phyloP scores from a whole-genome alignment of 2,113 vertebrate species.

The Crotophaga sulcirostris region DNA sequence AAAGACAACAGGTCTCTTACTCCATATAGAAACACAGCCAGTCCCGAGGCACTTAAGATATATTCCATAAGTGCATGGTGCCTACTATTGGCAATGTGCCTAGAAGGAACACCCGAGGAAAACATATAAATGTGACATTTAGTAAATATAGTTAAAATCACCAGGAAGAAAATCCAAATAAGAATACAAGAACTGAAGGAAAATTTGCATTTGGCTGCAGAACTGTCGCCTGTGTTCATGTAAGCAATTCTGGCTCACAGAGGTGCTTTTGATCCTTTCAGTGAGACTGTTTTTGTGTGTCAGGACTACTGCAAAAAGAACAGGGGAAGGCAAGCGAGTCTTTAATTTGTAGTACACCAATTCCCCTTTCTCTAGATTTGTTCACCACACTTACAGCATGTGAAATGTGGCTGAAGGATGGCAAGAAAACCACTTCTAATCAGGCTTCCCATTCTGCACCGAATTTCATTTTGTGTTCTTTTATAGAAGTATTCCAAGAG shows the following conservation, averaged over 20 bases:
- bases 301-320: background rate
- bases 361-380: background rate
- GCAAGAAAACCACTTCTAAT: background rate
- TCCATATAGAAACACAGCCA: background rate
- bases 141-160: background rate
- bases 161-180: fast-evolving
- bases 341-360: background rate
- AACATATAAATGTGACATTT: background rate
- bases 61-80: fast-evolving
- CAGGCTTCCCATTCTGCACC: background rate
- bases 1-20: background rate
- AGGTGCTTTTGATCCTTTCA: background rate
- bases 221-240: fast-evolving
- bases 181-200: background rate
- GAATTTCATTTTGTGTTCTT: background rate
- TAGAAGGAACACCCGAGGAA: background rate
- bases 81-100: background rate
- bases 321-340: background rate
- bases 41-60: background rate
- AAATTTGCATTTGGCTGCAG: background rate
- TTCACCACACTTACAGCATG: background rate
- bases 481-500: background rate
- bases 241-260: background rate
- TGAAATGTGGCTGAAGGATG: background rate
- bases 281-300: background rate